Evolutionary conservation across 2,113 vertebrate genomes (phyloP), one percentile per base, ranked within the genome.

Genomic region (Pteropus alecto): DNA sequence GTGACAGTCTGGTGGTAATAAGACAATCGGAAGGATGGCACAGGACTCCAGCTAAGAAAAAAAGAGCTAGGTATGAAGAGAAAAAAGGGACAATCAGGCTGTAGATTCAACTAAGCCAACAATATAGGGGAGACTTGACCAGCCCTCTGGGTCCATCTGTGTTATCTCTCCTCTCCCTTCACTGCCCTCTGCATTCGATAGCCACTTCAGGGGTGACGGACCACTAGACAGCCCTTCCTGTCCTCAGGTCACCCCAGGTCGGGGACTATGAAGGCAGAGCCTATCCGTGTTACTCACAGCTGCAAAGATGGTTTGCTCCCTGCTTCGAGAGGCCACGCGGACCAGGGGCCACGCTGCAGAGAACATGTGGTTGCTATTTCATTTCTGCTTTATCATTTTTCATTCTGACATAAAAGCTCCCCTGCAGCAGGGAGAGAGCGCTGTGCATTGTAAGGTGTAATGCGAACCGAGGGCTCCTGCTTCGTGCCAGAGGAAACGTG

Each of bases 341-440:
- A 98, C 95, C 97, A 96, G 97, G 98, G 98, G 98, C 98, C 98
- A 95, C 96, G 98, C 98, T 98, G 94, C 98, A 95, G 98, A 98
- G 98, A 98, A 98, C 99, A 99, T 99, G 98, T 99, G 99, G 99
- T 99, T 99, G 98, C 98, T 98, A 99, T 99, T 99, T 99, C 99
- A 99, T 99, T 99, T 98, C 98, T 98, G 97, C 98, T 98, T 99
- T 99, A 99, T 99, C 99, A 99, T 99, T 99, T 99, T 99, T 99
- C 99, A 99, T 99, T 99, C 98, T 99, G 99, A 99, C 99, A 98
- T 98, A 98, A 98, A 98, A 98, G 98, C 98, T 97, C 98, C 98
- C 98, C 98, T 95, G 98, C 76, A 97, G 98, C 87, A 46, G 98
- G 97, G 98, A 81, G 96, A 98, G 98, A 98, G 99, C 61, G 86